A percentile compares a stretch with the other conserved stretches of the same genome.
Conservation (phyloP, 2,888 invertebrate genomes). For the Himalopsyche tibetana region DNA sequence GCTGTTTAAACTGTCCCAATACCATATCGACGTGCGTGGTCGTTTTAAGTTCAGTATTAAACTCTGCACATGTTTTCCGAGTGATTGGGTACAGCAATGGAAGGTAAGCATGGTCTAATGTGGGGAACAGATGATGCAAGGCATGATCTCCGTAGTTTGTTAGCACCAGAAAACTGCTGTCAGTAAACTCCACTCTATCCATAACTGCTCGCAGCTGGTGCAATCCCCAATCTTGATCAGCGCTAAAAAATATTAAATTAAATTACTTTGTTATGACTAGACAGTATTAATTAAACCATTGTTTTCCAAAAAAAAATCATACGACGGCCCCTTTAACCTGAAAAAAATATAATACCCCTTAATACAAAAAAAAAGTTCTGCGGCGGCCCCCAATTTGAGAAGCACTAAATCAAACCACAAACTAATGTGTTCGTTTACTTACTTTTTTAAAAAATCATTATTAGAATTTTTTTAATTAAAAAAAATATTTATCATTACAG, state of each 20-base stretch:
- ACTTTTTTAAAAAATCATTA: too few species aligned
- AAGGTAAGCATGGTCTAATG: constrained; percentile 84
- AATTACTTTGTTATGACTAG: too few species aligned
- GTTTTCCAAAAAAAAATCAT: too few species aligned
- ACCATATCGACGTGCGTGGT: constrained; percentile 79
- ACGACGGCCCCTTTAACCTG: too few species aligned
- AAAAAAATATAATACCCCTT: too few species aligned
- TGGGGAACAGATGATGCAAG: constrained; percentile 87
- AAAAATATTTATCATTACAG: too few species aligned
- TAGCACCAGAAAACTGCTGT: constrained; percentile 80
- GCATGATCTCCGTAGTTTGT: constrained; percentile 86
- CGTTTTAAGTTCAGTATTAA: constrained; percentile 75
- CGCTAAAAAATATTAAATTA: constrained; percentile 59
- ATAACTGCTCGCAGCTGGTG: constrained; percentile 84
- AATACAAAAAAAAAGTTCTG: too few species aligned
- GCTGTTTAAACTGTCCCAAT: constrained; percentile 81
- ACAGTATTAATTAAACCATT: too few species aligned
- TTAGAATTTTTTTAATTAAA: too few species aligned
- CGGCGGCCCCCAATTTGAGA: too few species aligned
- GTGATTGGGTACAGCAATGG: constrained; percentile 78
- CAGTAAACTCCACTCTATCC: constrained; percentile 82
- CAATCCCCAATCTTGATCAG: constrained; percentile 84
- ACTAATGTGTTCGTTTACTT: too few species aligned
- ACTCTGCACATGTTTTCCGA: constrained; percentile 74
- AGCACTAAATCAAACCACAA: too few species aligned